Evolutionary conservation across 2,888 invertebrate genomes (phyloP), one percentile per base, ranked within the genome.

Genomic region (Drosophila imparisetae): DNA sequence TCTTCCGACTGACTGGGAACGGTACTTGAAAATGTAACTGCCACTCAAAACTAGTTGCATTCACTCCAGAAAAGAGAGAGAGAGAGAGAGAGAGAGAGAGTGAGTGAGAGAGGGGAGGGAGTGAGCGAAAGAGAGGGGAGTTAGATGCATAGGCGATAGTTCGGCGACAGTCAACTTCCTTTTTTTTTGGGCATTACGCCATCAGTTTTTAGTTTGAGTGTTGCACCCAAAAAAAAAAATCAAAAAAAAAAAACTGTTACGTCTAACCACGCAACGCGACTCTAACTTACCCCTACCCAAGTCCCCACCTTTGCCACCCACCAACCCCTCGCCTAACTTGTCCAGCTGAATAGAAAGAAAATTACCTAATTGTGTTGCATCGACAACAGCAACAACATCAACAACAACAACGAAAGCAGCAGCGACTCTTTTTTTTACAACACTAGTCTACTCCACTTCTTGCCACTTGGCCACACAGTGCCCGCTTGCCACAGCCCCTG

Each of bases 311-410:
- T 21, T 24, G 68, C 29, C 55, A 24, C 10, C 55, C 4, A 27
- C 13, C 24, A n/a, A 11, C 40, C 58, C 36, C 27, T 13, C 38
- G 24, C 21, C 42, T 0, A 15, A 49, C 38, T 65, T 55, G 50
- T 63, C 52, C 71, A 75, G 82, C 78, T 88, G 75, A 78, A 81
- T 77, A 89, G 86, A 81, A 86, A 81, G 79, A 75, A 85, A 91
- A 90, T 90, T 90, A 90, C 90, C 91, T 90, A 90, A 90, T 90
- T 90, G 90, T 89, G 81, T 87, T 86, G 89, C 85, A 83, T 84
- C 73, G 85, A 72, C 85, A 75, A 70, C 66, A 59, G 42, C 61
- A 69, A 54, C 49, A 30, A 50, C 38, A 38, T 53, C 58, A 34
- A 48, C 58, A 66, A 21, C 30, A 53, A 53, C 45, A 45, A 24